Base-by-base conservation (phyloP, 92 coral and sea anemone genomes). In the Pocillopora grandis region DNA sequence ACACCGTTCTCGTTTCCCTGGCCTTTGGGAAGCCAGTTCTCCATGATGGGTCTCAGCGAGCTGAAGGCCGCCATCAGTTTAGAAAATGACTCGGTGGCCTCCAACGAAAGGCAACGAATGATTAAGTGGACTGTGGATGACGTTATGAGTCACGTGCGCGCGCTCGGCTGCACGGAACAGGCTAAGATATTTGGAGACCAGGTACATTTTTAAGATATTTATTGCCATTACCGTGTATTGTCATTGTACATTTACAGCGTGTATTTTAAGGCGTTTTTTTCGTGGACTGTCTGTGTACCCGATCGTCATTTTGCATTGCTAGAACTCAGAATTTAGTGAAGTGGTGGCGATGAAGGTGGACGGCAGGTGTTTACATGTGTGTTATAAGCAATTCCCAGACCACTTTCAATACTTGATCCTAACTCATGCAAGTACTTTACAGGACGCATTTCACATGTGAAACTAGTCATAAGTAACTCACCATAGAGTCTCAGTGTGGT, bases 101-200 rank as follows among this genome's bases (percentile, higher is more conserved):
- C 98, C n/a, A 93, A 89, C 9, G 99, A 97, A 82, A 90, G 99
- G n/a, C 89, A 91, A 62, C 91, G 96, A 64, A 92, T 94, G 77
- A 86, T 92, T 76, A 88, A 85, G 78, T 97, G 99, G 99, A 92
- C 89, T 16, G 89, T 93, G 20, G 97, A 92, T 81, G 98, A 97
- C 88, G 99, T 97, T 80, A 95, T 89, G 62, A 88, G 90, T 66
- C 99, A 97, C 87, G 90, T 97, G 91, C 84, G 86, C 59, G 84
- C 93, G 9, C 79, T 97, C 42, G 94, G 99, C 70, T 96, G 98
- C 86, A 76, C 91, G 62, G 94, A 97, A 33, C 99, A 97, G 88
- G 98, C 99, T 60, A 93, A 91, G 78, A 77, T 95, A 27, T 97
- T 97, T 78, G 92, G 87, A 31, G 98, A 94, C 48, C 95, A 97